Conservation (phyloP, 1,140 invertebrate species). For the Druon quercuslanigerum region DNA sequence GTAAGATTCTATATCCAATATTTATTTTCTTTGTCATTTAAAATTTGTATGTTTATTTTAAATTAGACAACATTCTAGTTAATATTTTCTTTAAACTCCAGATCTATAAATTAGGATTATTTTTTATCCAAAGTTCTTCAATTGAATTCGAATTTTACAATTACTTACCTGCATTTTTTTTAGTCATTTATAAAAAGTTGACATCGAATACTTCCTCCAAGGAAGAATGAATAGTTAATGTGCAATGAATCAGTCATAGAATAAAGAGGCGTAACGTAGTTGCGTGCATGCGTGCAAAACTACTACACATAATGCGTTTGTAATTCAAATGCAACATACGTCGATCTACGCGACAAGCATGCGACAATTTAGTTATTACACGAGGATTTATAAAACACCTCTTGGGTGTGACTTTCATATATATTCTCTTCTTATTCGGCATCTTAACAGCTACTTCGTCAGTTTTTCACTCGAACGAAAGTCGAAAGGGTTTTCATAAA, state of each 20-base stretch:
- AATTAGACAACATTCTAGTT: too few species aligned
- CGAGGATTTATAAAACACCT: slow-evolving; percentile 6
- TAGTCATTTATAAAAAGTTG: not conserved
- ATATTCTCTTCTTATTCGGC: not conserved
- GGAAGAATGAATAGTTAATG: slow-evolving; percentile 22
- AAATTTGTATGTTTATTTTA: too few species aligned
- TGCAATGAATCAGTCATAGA: slow-evolving; percentile 26
- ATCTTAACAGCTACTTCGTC: not conserved
- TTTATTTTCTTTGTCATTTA: too few species aligned
- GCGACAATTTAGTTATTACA: not conserved
- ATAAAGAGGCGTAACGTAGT: slow-evolving; percentile 8
- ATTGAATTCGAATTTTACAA: too few species aligned
- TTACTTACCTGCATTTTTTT: not conserved
- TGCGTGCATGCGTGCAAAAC: slow-evolving; percentile 21
- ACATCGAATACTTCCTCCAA: slow-evolving; percentile 21
- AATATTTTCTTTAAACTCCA: too few species aligned
- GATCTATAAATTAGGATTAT: too few species aligned
- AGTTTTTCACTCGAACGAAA: not conserved
- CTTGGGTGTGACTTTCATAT: not conserved
- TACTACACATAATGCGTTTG: slow-evolving; percentile 21
- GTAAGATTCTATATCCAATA: too few species aligned
- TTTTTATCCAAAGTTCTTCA: too few species aligned
- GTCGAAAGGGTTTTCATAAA: too few species aligned
- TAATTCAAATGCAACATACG: slow-evolving; percentile 26
- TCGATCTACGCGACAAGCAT: slow-evolving; percentile 12